Base-by-base conservation (phyloP, 2,888 invertebrate species). In the Cantharis flavilabris region DNA sequence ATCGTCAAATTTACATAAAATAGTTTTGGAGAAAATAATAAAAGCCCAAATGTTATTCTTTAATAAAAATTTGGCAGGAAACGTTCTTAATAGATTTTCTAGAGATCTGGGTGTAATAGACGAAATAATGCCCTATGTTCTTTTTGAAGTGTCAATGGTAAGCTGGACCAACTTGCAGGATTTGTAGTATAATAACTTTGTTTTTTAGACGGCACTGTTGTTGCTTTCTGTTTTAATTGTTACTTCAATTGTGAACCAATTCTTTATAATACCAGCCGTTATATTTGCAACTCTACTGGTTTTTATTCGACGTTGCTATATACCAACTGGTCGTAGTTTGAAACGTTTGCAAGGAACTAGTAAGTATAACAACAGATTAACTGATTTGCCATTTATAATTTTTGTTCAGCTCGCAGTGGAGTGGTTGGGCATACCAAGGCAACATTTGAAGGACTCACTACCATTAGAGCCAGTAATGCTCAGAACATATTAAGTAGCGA, bases 281-380 rank as follows among this genome's bases (percentile, higher is more conserved):
- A 85, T 93, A 2, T 91, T 96, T 13, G 90, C 91, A 0, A 80
- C 91, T 0, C 82, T 94, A 13, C 92, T 96, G 85, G 90, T 91
- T 75, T 85, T 91, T 9, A 86, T 95, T 11, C 86, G 96, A 20
- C 88, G 89, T 3, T 89, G 93, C 82, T 96, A 94, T 88, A 88
- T 96, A 13, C 87, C 90, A 30, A 94, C 95, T n/a, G 94, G 95
- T n/a, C 88, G 95, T 16, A 94, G 94, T 83, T 87, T 96, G 69
- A 96, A 93, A 87, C 88, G 93, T 83, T 89, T 94, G 1, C 94
- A 94, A 84, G 92, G 93, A 80, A 90, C 92, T 33, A 92, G 93
- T 93, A 82, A 90, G 90, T 88, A 71, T 9, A 20, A 28, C 2
- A 7, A 7, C 16, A 3, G 10, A 10, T 33, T 1, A 33, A 4